Conservation (phyloP, 2,797 vertebrate genomes). For the Peromyscus melanophrys region DNA sequence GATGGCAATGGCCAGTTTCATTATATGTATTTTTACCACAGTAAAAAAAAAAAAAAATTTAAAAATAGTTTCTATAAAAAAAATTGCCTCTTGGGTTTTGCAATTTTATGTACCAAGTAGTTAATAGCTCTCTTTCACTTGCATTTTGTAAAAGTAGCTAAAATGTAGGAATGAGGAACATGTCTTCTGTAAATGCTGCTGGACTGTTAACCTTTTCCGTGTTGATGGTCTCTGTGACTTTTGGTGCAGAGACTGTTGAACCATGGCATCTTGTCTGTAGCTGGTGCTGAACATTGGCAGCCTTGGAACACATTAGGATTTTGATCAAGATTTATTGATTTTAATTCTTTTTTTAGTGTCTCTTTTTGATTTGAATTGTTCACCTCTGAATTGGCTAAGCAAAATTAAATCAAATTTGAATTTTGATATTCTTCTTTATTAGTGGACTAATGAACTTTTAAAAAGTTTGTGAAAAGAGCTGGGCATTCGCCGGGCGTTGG, state of each 20-base stretch:
- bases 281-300: neutral
- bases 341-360: neutral
- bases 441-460: constrained; percentile 20
- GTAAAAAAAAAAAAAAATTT: neutral
- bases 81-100: neutral
- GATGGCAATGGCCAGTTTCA: constrained; percentile 26
- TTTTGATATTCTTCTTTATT: constrained; percentile 52
- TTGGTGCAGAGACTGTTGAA: neutral
- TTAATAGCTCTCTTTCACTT: neutral
- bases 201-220: constrained; percentile 28
- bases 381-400: constrained; percentile 36
- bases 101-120: constrained; percentile 4
- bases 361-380: constrained; percentile 52
- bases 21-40: constrained; percentile 14
- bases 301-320: neutral
- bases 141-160: neutral
- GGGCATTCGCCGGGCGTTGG: neutral
- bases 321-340: constrained; percentile 13
- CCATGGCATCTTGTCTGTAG: neutral
- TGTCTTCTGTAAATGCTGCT: neutral
- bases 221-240: neutral
- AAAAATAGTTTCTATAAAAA: constrained; percentile 51
- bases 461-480: constrained; percentile 46
- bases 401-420: constrained; percentile 52
- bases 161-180: neutral